Evolutionary conservation across 2,113 vertebrate genomes (phyloP).

Genomic region (Leptobrachium leishanense): DNA sequence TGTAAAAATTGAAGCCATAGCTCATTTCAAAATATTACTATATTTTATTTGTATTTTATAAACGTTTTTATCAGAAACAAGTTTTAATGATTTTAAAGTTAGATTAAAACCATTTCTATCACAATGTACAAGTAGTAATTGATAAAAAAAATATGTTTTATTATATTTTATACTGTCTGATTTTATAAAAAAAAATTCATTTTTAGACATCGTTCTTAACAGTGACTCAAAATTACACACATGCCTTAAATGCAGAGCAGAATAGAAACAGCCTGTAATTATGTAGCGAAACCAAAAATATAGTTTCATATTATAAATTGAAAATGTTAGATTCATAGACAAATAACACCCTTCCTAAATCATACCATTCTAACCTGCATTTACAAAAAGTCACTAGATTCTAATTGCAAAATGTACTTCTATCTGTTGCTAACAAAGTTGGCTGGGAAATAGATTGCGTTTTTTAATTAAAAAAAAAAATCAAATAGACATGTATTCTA

Average conservation of each 20-base stretch:
- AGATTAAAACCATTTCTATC: too few relatives aligned
- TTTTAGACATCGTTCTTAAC: too few relatives aligned
- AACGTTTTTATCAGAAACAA: too few relatives aligned
- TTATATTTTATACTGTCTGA: too few relatives aligned
- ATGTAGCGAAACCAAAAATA: constrained; percentile 13
- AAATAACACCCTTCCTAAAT: constrained; percentile 30
- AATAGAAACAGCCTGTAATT: not conserved
- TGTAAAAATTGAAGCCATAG: too few relatives aligned
- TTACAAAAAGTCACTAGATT: constrained; percentile 39
- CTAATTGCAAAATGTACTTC: constrained; percentile 38
- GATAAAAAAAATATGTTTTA: too few relatives aligned
- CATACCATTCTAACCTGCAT: constrained; percentile 17
- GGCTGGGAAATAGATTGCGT: constrained; percentile 21
- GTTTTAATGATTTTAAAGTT: too few relatives aligned
- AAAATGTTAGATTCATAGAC: constrained; percentile 32
- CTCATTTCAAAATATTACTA: too few relatives aligned
- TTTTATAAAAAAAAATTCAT: too few relatives aligned
- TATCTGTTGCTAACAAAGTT: constrained; percentile 21
- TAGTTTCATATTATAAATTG: constrained; percentile 37
- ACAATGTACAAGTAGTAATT: too few relatives aligned
- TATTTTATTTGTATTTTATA: too few relatives aligned
- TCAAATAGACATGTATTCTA: constrained; percentile 2
- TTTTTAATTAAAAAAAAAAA: not conserved
- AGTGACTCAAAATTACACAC: too few relatives aligned
- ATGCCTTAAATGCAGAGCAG: not conserved